Conservation (phyloP, 2,113 vertebrate species). For the Sminthopsis crassicaudata region DNA sequence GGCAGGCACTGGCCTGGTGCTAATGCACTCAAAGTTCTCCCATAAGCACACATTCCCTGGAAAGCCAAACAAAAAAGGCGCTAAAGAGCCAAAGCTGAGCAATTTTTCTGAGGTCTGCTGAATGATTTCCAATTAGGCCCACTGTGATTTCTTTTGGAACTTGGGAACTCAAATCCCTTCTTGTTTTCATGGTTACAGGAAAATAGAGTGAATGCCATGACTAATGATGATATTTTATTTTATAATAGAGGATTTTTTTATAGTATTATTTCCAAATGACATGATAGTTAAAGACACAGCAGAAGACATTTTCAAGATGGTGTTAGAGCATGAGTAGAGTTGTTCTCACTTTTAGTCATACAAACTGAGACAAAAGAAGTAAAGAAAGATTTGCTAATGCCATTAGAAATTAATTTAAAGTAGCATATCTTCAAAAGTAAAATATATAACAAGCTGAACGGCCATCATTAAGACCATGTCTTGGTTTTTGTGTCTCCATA, state of each 20-base stretch:
- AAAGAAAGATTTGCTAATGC: not conserved
- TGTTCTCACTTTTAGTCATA: conserved; percentile 29
- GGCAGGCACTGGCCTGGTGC: conserved; percentile 19
- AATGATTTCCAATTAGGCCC: conserved; percentile 39
- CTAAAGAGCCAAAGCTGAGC: not conserved
- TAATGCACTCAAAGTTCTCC: conserved; percentile 9
- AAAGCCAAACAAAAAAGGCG: conserved; percentile 44
- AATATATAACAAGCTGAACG: not conserved
- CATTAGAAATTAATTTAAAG: not conserved
- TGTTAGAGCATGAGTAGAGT: not conserved
- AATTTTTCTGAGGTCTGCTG: conserved; percentile 19
- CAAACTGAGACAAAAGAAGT: not conserved
- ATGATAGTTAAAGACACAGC: not conserved
- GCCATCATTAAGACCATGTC: not conserved
- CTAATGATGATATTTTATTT: conserved; percentile 31
- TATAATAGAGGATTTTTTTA: not conserved
- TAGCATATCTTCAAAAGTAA: not conserved
- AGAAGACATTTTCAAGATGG: not conserved
- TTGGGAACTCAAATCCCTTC: not conserved
- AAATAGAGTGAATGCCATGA: conserved; percentile 37
- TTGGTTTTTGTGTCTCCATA: not conserved
- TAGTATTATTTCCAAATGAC: not conserved
- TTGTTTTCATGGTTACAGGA: conserved; percentile 26
- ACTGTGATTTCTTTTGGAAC: conserved; percentile 41
- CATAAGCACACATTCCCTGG: not conserved